Percentiles rank a stretch among this genome's conserved stretches.
Evolutionary conservation across 2,113 vertebrate species (phyloP).

Genomic region (Platichthys stellatus): DNA sequence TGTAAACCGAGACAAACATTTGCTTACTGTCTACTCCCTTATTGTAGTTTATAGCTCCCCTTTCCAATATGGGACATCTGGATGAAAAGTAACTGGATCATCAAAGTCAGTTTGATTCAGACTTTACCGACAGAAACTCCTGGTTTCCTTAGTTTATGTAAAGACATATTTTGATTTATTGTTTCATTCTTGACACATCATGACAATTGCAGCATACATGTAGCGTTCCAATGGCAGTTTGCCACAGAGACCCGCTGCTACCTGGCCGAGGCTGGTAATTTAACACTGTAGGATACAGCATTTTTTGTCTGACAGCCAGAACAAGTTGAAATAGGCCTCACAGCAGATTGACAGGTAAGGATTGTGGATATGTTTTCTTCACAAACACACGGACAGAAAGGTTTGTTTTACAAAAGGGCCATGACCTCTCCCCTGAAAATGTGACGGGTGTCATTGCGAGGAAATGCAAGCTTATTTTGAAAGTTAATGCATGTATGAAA

Average conservation of each 20-base stretch:
- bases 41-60: too few relatives aligned
- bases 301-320: slow-evolving; percentile 4
- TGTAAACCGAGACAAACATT: too few relatives aligned
- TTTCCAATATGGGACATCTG: too few relatives aligned
- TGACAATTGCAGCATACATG: not conserved
- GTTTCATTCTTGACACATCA: not conserved
- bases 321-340: slow-evolving; percentile 3
- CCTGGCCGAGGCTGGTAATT: not conserved
- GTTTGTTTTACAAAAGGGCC: not conserved
- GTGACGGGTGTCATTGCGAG: not conserved
- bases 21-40: too few relatives aligned
- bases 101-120: not conserved
- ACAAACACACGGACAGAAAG: not conserved
- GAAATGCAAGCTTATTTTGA: not conserved
- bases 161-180: too few relatives aligned
- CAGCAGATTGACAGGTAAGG: slow-evolving; percentile 20
- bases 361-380: slow-evolving; percentile 2
- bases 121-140: too few relatives aligned
- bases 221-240: slow-evolving; percentile 11
- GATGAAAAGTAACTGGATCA: not conserved
- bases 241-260: not conserved
- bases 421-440: not conserved
- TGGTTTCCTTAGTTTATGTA: too few relatives aligned
- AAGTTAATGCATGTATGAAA: slow-evolving; percentile 1
- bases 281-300: not conserved